Evolutionary conservation across 2,113 vertebrate species (phyloP).

Genomic region (Acrocephalus kingi): DNA sequence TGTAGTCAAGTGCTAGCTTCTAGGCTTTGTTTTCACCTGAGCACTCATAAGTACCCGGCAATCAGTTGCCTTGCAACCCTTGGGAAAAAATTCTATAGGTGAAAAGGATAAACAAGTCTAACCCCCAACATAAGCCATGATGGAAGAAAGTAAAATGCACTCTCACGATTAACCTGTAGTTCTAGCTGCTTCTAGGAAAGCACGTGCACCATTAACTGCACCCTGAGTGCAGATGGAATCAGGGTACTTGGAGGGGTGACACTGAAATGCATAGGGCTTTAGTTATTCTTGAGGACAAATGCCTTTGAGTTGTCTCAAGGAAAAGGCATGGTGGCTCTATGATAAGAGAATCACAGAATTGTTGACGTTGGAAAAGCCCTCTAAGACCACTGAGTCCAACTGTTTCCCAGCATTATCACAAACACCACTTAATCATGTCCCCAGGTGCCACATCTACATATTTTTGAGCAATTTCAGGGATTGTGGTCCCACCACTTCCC

Average conservation of each 20-base stretch:
- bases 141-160: background rate
- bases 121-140: no score
- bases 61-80: no score
- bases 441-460: background rate
- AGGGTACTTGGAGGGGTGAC: accelerated
- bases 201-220: background rate
- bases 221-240: background rate
- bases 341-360: background rate
- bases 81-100: no score
- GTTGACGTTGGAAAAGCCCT: background rate
- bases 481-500: background rate
- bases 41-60: no score
- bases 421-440: background rate
- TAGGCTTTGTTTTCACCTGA: no score
- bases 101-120: no score
- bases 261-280: background rate
- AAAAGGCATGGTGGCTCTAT: background rate
- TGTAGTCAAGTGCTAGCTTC: no score
- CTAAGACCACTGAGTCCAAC: background rate
- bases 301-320: background rate
- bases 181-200: background rate
- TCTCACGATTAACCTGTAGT: background rate
- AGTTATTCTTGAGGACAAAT: background rate
- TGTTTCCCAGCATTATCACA: background rate
- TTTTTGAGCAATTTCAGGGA: background rate